Evolutionary conservation across 2,797 vertebrate species (phyloP).

Genomic region (Eidolon dupreanum): DNA sequence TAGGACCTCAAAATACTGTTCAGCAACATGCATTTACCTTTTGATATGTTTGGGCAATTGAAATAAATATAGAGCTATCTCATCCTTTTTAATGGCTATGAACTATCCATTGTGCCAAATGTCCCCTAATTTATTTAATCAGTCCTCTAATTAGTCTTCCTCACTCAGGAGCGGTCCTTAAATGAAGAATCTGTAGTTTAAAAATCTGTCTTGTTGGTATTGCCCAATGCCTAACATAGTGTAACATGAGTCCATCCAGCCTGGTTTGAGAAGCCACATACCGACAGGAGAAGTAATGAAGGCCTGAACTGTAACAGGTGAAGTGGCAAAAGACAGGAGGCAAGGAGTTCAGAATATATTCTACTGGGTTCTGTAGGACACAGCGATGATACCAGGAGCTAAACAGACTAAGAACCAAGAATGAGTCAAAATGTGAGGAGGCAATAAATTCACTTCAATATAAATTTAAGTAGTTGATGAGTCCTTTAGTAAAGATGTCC

Average conservation of each 20-base stretch:
- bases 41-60: background rate
- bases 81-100: background rate
- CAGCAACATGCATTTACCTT: background rate
- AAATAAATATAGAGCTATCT: background rate
- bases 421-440: background rate
- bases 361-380: background rate
- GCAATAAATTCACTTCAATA: background rate
- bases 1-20: background rate
- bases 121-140: background rate
- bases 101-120: background rate
- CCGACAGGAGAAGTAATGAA: background rate
- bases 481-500: background rate
- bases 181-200: background rate
- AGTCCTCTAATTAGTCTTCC: background rate
- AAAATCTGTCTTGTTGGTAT: background rate
- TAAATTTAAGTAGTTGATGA: background rate
- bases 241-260: background rate
- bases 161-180: background rate
- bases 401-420: background rate
- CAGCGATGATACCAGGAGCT: background rate
- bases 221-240: background rate
- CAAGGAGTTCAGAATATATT: background rate
- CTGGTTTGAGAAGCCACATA: background rate
- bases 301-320: background rate
- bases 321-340: background rate